phyloP scores from a whole-genome alignment of 2,888 invertebrate species.

The Aphidoletes aphidimyza region DNA sequence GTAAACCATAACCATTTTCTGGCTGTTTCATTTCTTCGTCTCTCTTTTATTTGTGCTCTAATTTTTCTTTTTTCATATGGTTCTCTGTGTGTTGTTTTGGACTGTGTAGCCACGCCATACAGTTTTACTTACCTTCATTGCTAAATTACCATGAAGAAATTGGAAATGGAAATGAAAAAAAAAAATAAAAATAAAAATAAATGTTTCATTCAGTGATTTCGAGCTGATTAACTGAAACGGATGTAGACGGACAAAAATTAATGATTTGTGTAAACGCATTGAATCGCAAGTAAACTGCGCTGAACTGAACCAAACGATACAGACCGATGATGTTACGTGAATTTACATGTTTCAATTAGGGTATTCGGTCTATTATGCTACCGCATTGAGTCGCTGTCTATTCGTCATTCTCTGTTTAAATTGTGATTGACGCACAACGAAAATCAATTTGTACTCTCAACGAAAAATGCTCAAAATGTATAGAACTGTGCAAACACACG shows the following conservation, averaged over 20 bases:
- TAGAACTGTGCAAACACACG: no score
- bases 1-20: slow-evolving; percentile 10
- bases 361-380: neutral
- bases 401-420: neutral
- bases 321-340: neutral
- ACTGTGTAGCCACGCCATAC: no score
- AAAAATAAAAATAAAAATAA: no score
- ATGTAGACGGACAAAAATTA: slow-evolving; percentile 41
- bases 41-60: neutral
- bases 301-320: no score
- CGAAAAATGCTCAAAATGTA: no score
- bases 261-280: slow-evolving; percentile 13
- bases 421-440: slow-evolving; percentile 32
- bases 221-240: slow-evolving; percentile 31
- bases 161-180: slow-evolving; percentile 13
- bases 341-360: slow-evolving; percentile 9
- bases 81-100: neutral
- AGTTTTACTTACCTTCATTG: neutral
- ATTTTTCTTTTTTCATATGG: neutral
- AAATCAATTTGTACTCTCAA: neutral
- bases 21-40: neutral
- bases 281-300: neutral
- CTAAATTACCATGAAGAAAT: slow-evolving; percentile 42
- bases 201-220: slow-evolving; percentile 29
- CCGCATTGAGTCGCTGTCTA: no score